phyloP scores from a whole-genome alignment of 2,113 vertebrate species.

The Passer montanus region DNA sequence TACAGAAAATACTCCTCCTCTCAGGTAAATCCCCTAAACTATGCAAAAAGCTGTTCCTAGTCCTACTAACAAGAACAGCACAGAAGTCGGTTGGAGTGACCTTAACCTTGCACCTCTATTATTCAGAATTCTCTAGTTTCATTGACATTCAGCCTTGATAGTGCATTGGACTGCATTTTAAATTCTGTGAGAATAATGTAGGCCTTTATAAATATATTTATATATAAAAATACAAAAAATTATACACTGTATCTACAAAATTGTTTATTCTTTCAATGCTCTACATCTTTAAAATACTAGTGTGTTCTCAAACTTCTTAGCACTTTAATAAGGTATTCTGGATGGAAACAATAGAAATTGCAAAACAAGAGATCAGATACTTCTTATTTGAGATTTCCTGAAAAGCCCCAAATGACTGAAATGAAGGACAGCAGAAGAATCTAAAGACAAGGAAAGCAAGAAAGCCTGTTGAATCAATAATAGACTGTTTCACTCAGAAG shows the following conservation, averaged over 20 bases:
- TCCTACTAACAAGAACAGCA: neutral
- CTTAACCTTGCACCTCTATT: neutral
- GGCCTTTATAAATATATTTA: neutral
- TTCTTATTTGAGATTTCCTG: neutral
- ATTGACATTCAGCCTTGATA: neutral
- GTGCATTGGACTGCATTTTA: neutral
- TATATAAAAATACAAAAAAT: neutral
- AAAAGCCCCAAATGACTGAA: constrained; percentile 36
- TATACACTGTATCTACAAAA: too few relatives aligned
- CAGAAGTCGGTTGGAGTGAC: neutral
- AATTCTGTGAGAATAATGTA: neutral
- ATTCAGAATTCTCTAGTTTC: neutral
- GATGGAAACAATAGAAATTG: neutral
- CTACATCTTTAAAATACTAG: neutral
- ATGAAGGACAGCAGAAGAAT: constrained; percentile 30
- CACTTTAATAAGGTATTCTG: neutral
- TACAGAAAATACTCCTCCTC: neutral
- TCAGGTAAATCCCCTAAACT: neutral
- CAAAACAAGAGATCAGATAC: neutral
- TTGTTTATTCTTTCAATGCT: neutral
- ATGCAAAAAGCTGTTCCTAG: neutral
- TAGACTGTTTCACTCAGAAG: constrained; percentile 38
- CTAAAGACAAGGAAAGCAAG: constrained; percentile 37
- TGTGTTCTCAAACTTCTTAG: neutral
- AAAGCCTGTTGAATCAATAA: constrained; percentile 61